Base-by-base conservation (phyloP, 2,888 invertebrate genomes). In the Drosophila demipolita region DNA sequence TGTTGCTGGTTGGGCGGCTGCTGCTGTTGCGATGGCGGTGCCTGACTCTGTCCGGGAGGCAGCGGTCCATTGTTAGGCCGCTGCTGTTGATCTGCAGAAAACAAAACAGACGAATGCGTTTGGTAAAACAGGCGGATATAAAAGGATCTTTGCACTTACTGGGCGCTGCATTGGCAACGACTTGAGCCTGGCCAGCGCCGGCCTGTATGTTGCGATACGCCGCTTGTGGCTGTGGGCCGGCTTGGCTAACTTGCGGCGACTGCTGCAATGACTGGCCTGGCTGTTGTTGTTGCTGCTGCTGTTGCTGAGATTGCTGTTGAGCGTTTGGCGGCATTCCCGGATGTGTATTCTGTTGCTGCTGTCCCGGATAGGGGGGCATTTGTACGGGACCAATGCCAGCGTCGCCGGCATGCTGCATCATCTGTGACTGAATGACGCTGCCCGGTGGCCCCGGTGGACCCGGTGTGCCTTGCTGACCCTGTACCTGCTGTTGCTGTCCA, bases 351-450 rank as follows among this genome's bases (percentile, higher is more conserved):
- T 90, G 90, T 26, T 88, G 87, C 35, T 75, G 80, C 49, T 81
- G 91, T 32, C 85, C 87, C 6, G 85, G 90, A 77, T 93, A 92
- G 4, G 88, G 81, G 12, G 91, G 80, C 87, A 92, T 90, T 82
- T 92, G 92, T 38, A 85, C 82, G 35, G 86, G 82, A 8, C 89
- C 91, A 48, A 90, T 82, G 23, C 79, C 78, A 42, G 83, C 67
- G 17, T 82, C 84, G 7, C 60, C 66, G 33, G 67, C 83, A 71
- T 91, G 91, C 38, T 86, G 92, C 80, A 90, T 88, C 65, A 95
- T 93, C 75, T 93, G 94, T 23, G 95, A 94, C 42, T 95, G 95
- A 75, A 95, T 80, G 62, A 82, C 64, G 79, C 91, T 66, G 79
- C 87, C 82, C 75, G 89, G 83, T 12, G 81, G 77, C 12, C 55